These are phyloP conservation scores for Cotesia typhae DNA, from an alignment of 1,140 invertebrate genomes.

Conservation along the genomic window DNA sequence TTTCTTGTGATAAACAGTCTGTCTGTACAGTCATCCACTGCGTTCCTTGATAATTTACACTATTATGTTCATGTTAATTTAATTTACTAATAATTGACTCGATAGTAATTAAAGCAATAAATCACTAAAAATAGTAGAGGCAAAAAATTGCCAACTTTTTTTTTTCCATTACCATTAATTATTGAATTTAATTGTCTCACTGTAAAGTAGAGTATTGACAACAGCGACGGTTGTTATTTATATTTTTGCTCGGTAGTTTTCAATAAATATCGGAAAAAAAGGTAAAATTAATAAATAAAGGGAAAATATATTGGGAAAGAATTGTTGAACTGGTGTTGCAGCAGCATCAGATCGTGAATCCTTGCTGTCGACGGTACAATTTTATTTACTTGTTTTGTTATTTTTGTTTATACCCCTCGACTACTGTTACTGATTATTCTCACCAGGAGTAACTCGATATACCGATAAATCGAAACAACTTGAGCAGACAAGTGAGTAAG, in stretches of 20 bases:
- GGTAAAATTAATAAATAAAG: not conserved
- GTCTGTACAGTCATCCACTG: too few species aligned
- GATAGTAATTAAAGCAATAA: too few species aligned
- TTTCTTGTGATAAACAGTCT: too few species aligned
- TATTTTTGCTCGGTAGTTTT: not conserved
- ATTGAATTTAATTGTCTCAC: too few species aligned
- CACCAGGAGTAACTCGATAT: slow-evolving; percentile 1
- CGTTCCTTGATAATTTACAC: too few species aligned
- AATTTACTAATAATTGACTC: too few species aligned
- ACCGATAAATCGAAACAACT: not conserved
- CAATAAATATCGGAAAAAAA: not conserved
- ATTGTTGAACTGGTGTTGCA: not conserved
- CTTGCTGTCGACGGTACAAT: not conserved
- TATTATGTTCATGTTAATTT: too few species aligned
- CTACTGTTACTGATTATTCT: not conserved
- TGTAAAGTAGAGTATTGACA: too few species aligned
- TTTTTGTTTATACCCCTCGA: not conserved
- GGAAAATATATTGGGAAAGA: slow-evolving; percentile 2
- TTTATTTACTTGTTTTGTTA: not conserved
- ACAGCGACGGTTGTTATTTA: not conserved
- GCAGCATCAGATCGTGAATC: not conserved
- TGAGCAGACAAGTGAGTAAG: slow-evolving; percentile 1
- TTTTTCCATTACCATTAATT: too few species aligned
- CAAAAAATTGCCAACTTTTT: too few species aligned
- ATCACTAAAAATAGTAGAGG: too few species aligned